Base-by-base conservation (phyloP, 2,113 vertebrate genomes). In the Ophiodon elongatus region DNA sequence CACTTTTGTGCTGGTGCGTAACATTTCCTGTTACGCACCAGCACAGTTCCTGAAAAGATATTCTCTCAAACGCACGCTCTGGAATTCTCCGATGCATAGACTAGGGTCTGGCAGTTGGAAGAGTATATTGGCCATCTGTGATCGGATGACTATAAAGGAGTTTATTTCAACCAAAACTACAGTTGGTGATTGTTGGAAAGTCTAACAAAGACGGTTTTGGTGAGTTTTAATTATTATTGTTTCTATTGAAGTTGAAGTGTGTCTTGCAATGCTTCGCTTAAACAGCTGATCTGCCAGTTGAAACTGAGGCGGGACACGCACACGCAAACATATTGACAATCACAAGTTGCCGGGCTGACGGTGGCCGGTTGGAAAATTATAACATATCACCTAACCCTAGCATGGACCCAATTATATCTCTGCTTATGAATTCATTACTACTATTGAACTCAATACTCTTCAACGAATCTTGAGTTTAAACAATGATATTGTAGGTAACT, bases 31-130 rank as follows among this genome's bases (percentile, higher is more conserved):
- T 6, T 57, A 57, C 10, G 39, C 10, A 35, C 1, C 19, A 41
- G 39, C 5, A 11, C 1, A 63, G 33, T 43, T 76, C 31, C 27
- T 68, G 56, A 79, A 76, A 76, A 47, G 43, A 17, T 10, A n/a
- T 50, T 69, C 1, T 47, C 19, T 76, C 59, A 33, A 19, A 1
- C 1, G 50, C 21, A 50, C 5, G 6, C 8, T 63, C 27, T 43
- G 56, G 45, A 43, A 50, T 52, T 37, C 10, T 54, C 5, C n/a
- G 19, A 14, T 54, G 39, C 50, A 25, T 52, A 17, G 64, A 35
- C n/a, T 1, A 5, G 1, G 23, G 23, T 4, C 50, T 21, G 3
- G 6, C 50, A 21, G 9, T 23, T n/a, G 50, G 21, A 54, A 0
- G 23, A 54, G 8, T n/a, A n/a, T 54, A n/a, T 4, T n/a, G 8